Evolutionary conservation across 64 coral and sea anemone genomes (phyloP), one percentile per base, ranked within the genome.

Genomic region (Pocillopora verrucosa): DNA sequence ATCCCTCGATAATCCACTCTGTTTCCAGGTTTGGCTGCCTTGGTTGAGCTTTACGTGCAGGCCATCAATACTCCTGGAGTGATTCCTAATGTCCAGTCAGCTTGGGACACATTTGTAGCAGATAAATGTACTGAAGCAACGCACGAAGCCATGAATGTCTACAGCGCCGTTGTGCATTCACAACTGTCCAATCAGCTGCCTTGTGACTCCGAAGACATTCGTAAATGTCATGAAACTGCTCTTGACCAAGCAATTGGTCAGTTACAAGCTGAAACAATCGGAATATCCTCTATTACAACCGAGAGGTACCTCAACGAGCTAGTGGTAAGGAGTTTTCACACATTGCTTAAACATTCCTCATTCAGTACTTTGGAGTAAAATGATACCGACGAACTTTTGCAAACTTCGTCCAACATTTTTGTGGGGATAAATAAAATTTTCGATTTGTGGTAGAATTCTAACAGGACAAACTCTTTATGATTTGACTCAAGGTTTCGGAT

Each of bases 51-150:
- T 65, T 94, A 90, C 34, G 89, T 91, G 59, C 58, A 94, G 4
- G 82, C 93, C 7, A 77, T 94, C 37, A 94, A 94, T 82, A 94
- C 82, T 15, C 93, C 93, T 56, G 93, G 88, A 7, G 84, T 83
- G 14, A 84, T 94, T 81, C 88, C 93, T 30, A 94, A 94, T 38
- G 84, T 94, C 69, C 62, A 91, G 68, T 87, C 51, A 34, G 93
- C 93, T 0, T 94, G 93, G 93, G 76, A 91, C 20, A 80, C 78
- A 13, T 91, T n/a, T n/a, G n/a, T n/a, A 11, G 76, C 60, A 22
- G 80, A 62, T 57, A 94, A 90, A 70, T 94, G 88, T 88, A 68
- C 88, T 22, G 80, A 91, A 69, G 93, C 87, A 10, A 56, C 76
- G 5, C 62, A 70, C 56, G 70, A 30, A 12, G 92, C 92, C n/a